Evolutionary conservation across 2,113 vertebrate genomes (phyloP).

Genomic region (Sciurus niger): DNA sequence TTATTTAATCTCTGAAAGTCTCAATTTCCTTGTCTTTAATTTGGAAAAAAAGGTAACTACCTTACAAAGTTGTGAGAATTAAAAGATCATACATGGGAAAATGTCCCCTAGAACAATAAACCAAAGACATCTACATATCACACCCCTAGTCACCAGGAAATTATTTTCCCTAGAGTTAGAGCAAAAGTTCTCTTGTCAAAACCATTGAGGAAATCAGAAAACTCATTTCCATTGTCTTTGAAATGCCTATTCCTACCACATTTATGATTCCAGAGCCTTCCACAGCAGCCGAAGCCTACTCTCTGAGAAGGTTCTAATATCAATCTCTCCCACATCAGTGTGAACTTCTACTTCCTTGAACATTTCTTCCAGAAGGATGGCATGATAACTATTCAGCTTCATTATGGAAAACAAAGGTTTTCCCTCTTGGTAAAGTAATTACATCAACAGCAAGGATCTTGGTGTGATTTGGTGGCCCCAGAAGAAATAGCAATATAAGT

Average conservation of each 20-base stretch:
- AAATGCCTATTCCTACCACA: not conserved
- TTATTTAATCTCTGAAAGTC: not conserved
- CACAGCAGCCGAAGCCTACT: not conserved
- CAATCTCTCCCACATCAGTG: not conserved
- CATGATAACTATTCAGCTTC: not conserved
- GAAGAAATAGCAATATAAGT: not conserved
- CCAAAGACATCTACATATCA: not conserved
- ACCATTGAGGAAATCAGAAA: not conserved
- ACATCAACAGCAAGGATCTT: not conserved
- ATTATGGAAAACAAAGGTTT: not conserved
- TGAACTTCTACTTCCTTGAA: slow-evolving; percentile 1
- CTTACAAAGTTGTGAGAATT: not conserved
- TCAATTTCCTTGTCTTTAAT: not conserved
- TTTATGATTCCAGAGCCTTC: not conserved
- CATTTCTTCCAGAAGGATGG: not conserved
- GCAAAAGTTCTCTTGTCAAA: not conserved
- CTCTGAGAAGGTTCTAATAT: not conserved
- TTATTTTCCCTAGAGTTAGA: not conserved
- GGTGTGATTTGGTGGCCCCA: too few species aligned
- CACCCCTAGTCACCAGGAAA: not conserved
- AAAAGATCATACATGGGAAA: not conserved
- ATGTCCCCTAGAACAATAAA: not conserved
- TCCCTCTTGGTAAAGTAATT: not conserved
- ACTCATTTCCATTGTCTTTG: not conserved
- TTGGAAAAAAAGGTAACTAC: not conserved